Evolutionary conservation across 1,140 invertebrate genomes (phyloP), one percentile per base, ranked within the genome.

Genomic region (Orius laevigatus): DNA sequence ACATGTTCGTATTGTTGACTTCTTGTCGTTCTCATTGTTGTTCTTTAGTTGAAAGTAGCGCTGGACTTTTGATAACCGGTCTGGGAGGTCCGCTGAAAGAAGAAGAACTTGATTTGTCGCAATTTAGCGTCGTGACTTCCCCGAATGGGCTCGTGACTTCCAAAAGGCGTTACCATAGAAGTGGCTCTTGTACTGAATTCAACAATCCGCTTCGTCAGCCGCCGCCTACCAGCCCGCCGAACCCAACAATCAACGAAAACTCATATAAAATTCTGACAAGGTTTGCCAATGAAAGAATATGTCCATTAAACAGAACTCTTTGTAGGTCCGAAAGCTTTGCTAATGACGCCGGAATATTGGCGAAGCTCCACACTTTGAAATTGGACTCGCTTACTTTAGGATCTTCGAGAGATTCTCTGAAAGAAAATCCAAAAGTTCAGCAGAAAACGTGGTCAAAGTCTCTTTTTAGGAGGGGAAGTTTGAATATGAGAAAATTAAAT

Each of bases 271-370:
- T 54, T 11, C 41, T 51, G 5, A 51, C 49, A 32, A 48, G 49
- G 49, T 48, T 35, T 33, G 15, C 4, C 8, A 12, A 12, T 38
- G n/a, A 10, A 38, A 4, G 3, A 19, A 42, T 14, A 38, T 32
- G 19, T 48, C 11, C 12, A 45, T 48, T 49, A n/a, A n/a, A n/a
- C n/a, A n/a, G n/a, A n/a, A n/a, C n/a, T 53, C 55, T 50, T 45
- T 54, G 11, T 47, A 67, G 77, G 44, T 79, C 77, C 2, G 75
- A 81, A 56, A 83, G 78, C 60, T 81, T 81, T 61, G 81, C 76
- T 1, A 78, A 75, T 15, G 82, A 84, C 62, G 77, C 78, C 4
- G 75, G 80, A 57, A 77, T 84, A 32, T 65, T 85, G 51, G 73
- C 74, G 51, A 82, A 83, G 56, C 61, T 82, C 33, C 74, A 77